Evolutionary conservation across 2,113 vertebrate species (phyloP).

Genomic region (Lophius piscatorius): DNA sequence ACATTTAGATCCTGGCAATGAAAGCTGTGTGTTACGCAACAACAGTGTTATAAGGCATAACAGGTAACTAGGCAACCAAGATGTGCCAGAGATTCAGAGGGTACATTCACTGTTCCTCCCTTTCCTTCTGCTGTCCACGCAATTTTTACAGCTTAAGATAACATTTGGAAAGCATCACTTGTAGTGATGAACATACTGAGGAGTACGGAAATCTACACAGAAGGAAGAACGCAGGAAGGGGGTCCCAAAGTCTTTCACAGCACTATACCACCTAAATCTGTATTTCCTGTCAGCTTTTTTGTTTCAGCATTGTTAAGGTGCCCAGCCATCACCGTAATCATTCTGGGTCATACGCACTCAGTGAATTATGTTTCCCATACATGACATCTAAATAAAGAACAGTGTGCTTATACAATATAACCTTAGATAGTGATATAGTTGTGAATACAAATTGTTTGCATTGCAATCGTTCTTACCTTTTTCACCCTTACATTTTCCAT

Average conservation of each 20-base stretch:
- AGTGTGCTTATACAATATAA: not conserved
- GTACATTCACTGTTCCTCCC: not conserved
- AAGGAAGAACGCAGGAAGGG: too few species aligned
- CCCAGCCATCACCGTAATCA: not conserved
- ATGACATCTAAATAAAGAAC: not conserved
- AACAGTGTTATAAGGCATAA: conserved; percentile 83
- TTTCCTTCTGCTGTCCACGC: not conserved
- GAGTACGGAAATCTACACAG: too few species aligned
- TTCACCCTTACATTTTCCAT: not conserved
- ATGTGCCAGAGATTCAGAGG: conserved; percentile 5
- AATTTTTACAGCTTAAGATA: not conserved
- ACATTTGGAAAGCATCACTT: too few species aligned
- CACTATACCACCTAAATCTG: too few species aligned
- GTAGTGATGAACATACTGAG: too few species aligned
- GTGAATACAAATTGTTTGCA: too few species aligned
- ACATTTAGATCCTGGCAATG: conserved; percentile 75
- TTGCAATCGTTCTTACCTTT: too few species aligned
- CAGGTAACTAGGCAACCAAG: conserved; percentile 57
- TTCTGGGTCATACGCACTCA: not conserved
- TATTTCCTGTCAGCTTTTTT: not conserved
- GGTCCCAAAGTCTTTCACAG: too few species aligned
- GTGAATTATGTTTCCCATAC: not conserved
- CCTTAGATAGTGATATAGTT: not conserved
- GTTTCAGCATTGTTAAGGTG: not conserved
- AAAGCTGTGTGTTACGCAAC: conserved; percentile 83